Conservation (phyloP, 1,140 invertebrate genomes). For the Caerostris extrusa region DNA sequence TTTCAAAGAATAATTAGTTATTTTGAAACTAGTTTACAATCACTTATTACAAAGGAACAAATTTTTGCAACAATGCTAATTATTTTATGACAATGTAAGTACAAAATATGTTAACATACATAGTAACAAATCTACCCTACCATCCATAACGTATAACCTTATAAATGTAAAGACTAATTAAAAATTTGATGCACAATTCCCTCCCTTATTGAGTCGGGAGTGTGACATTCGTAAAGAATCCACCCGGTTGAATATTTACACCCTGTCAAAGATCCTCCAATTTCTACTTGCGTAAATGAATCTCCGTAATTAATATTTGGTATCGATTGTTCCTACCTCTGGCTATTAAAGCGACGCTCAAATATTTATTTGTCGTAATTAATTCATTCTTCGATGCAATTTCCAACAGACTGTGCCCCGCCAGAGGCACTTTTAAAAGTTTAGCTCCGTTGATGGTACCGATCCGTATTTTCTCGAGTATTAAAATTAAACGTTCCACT, state of each 20-base stretch:
- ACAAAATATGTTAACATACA: no score
- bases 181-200: neutral
- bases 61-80: no score
- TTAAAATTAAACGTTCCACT: no score
- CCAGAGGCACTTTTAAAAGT: neutral
- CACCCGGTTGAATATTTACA: neutral
- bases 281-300: neutral
- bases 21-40: no score
- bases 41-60: no score
- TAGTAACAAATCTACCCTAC: neutral
- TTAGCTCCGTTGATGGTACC: no score
- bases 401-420: neutral
- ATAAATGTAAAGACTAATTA: neutral
- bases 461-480: no score
- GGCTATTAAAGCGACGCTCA: neutral
- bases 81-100: no score
- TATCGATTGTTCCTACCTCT: neutral
- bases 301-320: neutral
- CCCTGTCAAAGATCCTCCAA: neutral
- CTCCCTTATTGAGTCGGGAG: no score
- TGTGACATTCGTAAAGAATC: slow-evolving; percentile 4
- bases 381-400: slow-evolving; percentile 12
- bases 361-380: slow-evolving; percentile 11
- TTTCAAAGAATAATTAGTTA: no score
- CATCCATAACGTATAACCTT: neutral